A percentile compares a stretch with the other conserved stretches of the same genome.
These are phyloP conservation scores for Napeogenes inachia DNA, from an alignment of 2,888 invertebrate species.

Conservation along the genomic window DNA sequence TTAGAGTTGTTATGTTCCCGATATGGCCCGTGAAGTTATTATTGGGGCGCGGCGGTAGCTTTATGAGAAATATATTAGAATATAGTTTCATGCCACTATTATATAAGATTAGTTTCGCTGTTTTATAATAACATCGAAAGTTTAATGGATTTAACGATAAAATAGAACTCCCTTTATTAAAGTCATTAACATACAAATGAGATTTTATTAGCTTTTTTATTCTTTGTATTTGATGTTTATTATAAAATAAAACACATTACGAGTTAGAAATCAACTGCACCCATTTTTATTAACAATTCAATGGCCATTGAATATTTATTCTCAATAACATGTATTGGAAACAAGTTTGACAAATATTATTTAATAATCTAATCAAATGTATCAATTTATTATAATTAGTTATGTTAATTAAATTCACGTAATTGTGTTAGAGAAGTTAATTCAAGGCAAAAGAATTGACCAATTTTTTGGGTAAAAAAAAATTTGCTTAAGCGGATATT, in stretches of 20 bases:
- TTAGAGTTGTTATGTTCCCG: conserved; percentile 38
- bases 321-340: too few relatives aligned
- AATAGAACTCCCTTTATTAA: conserved; percentile 58
- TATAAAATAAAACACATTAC: conserved; percentile 29
- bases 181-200: conserved; percentile 44
- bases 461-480: too few relatives aligned
- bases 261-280: conserved; percentile 28
- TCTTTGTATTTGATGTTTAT: not conserved
- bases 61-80: conserved; percentile 55
- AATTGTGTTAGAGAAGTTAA: too few relatives aligned
- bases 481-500: conserved; percentile 14
- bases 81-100: conserved; percentile 51
- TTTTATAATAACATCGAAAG: conserved; percentile 61
- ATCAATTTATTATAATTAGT: too few relatives aligned
- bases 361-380: too few relatives aligned
- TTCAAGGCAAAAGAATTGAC: too few relatives aligned
- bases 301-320: too few relatives aligned
- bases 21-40: conserved; percentile 49
- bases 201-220: conserved; percentile 35
- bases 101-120: conserved; percentile 66
- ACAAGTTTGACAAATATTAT: too few relatives aligned
- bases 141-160: conserved; percentile 62
- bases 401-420: too few relatives aligned
- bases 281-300: conserved; percentile 25
- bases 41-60: conserved; percentile 60